Conservation (phyloP, 2,113 vertebrate genomes). For the Microcebus griseorufus region DNA sequence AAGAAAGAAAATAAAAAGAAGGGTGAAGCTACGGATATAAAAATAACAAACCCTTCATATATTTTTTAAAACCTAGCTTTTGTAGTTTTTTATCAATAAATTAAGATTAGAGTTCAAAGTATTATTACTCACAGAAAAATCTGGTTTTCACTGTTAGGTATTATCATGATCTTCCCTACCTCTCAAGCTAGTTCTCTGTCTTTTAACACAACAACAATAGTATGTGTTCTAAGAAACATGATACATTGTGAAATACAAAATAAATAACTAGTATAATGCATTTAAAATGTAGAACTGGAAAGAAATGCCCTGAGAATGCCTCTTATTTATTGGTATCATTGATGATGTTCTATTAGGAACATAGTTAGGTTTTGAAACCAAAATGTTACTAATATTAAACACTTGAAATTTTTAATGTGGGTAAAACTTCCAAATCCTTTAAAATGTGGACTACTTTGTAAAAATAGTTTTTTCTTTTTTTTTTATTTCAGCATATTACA, state of each 20-base stretch:
- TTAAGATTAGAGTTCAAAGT: background rate
- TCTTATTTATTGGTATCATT: background rate
- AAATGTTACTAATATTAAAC: background rate
- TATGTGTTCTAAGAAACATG: background rate
- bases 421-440: background rate
- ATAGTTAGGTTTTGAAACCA: background rate
- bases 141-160: background rate
- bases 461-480: background rate
- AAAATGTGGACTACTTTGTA: background rate
- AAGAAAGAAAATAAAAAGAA: background rate
- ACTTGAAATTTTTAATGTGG: background rate
- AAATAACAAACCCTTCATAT: background rate
- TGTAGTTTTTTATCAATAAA: background rate
- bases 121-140: background rate
- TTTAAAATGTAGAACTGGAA: background rate
- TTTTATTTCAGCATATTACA: background rate
- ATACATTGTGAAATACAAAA: background rate
- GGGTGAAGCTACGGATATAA: background rate
- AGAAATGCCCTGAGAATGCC: background rate
- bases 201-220: background rate
- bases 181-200: background rate
- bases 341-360: background rate
- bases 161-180: background rate
- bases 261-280: background rate
- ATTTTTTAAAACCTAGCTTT: background rate